A percentile compares a stretch with the other conserved stretches of the same genome.
Evolutionary conservation across 2,888 invertebrate genomes (phyloP).

Genomic region (Drosophila greeni): DNA sequence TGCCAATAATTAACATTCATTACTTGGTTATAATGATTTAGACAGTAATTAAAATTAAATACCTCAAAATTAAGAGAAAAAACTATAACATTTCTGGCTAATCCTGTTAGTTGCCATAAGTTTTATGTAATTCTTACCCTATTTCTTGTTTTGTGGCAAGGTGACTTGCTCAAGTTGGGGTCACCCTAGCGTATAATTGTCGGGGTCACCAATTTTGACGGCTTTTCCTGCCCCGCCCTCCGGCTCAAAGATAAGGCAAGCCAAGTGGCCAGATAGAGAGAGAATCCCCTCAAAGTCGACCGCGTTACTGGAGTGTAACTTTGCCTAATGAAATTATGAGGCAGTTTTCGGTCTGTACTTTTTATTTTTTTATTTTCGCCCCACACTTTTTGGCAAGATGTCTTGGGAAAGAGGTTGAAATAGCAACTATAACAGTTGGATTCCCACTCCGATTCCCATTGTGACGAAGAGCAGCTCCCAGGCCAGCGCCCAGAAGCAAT

Average conservation of each 20-base stretch:
- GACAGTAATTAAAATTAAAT: background rate
- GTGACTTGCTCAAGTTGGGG: conserved; percentile 41
- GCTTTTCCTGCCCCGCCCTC: conserved; percentile 14
- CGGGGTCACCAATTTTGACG: conserved; percentile 40
- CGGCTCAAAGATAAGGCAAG: conserved; percentile 34
- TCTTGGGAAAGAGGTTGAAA: conserved; percentile 42
- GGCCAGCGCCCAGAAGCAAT: conserved; percentile 61
- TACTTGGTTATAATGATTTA: background rate
- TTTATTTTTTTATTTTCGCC: conserved; percentile 7
- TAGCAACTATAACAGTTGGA: conserved; percentile 42
- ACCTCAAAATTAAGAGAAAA: background rate
- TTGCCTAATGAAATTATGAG: conserved; percentile 47
- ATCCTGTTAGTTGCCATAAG: conserved; percentile 21
- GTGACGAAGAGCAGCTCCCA: conserved; percentile 24
- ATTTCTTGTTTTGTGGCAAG: conserved; percentile 20
- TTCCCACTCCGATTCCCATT: conserved; percentile 28
- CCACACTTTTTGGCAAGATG: conserved; percentile 40
- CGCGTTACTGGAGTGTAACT: conserved; percentile 34
- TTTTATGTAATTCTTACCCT: conserved; percentile 6
- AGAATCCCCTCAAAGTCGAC: conserved; percentile 5
- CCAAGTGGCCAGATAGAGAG: conserved; percentile 33
- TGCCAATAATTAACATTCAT: background rate
- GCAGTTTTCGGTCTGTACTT: conserved; percentile 24
- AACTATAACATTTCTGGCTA: conserved; percentile 13
- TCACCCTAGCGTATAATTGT: conserved; percentile 54